Conservation (phyloP, 2,888 invertebrate genomes). For the Ecliptopera silaceata region DNA sequence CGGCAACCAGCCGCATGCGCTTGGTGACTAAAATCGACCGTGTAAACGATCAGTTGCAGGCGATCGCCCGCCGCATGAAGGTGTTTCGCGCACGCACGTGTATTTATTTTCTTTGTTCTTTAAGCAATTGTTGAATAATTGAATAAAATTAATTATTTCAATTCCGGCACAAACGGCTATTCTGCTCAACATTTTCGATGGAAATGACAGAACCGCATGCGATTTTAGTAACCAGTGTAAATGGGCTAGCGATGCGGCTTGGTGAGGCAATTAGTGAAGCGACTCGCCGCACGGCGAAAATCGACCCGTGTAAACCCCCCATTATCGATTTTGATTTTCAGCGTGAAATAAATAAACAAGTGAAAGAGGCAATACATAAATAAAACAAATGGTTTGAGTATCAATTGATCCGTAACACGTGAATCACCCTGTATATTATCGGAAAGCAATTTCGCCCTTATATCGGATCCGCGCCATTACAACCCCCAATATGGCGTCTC, state of each 20-base stretch:
- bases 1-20: too few relatives aligned
- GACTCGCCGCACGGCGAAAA: conserved; percentile 49
- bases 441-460: conserved; percentile 45
- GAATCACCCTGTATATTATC: conserved; percentile 25
- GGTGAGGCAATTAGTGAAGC: conserved; percentile 39
- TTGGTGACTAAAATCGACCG: conserved; percentile 48
- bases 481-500: conserved; percentile 33
- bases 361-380: too few relatives aligned
- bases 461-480: conserved; percentile 44
- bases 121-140: too few relatives aligned
- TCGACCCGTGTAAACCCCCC: conserved; percentile 43
- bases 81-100: conserved; percentile 38
- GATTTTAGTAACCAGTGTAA: conserved; percentile 50
- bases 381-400: too few relatives aligned
- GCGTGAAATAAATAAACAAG: too few relatives aligned
- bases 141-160: neutral
- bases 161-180: conserved; percentile 41
- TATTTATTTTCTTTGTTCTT: too few relatives aligned
- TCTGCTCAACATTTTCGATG: conserved; percentile 45
- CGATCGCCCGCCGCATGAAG: conserved; percentile 34
- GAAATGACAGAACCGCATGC: conserved; percentile 50
- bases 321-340: too few relatives aligned
- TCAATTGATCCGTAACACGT: neutral
- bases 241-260: conserved; percentile 48
- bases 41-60: conserved; percentile 37